Percentiles rank a stretch among this genome's conserved stretches.
Evolutionary conservation across 2,113 vertebrate genomes (phyloP).

Genomic region (Carassius carassius): DNA sequence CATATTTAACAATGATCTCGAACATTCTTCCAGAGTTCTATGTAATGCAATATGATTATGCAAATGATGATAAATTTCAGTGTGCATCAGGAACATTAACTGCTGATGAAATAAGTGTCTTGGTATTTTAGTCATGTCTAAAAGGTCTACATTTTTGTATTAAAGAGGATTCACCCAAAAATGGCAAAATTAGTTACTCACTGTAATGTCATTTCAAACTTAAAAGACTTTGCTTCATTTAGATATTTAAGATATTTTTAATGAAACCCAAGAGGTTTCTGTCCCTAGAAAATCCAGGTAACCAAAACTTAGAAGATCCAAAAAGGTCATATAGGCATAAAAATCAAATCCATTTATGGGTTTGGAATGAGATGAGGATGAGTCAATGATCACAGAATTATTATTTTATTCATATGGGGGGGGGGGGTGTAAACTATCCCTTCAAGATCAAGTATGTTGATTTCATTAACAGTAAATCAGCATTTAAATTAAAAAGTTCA

Average conservation of each 20-base stretch:
- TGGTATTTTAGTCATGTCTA: not conserved
- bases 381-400: not conserved
- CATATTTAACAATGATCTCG: not conserved
- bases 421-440: too few species aligned
- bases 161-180: not conserved
- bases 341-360: not conserved
- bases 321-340: not conserved
- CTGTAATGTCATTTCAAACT: too few species aligned
- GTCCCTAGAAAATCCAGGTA: not conserved
- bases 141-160: not conserved
- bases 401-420: not conserved
- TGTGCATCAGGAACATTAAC: not conserved
- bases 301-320: not conserved
- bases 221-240: not conserved
- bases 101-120: not conserved
- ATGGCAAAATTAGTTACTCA: not conserved
- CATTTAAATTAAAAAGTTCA: not conserved
- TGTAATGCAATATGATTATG: conserved; percentile 27
- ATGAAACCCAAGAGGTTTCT: not conserved
- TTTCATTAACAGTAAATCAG: not conserved
- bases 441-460: not conserved
- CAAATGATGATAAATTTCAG: not conserved
- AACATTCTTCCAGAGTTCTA: not conserved
- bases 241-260: not conserved
- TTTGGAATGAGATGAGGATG: not conserved